Conservation (phyloP, 2,113 vertebrate genomes). For the Oncorhynchus gorbuscha region DNA sequence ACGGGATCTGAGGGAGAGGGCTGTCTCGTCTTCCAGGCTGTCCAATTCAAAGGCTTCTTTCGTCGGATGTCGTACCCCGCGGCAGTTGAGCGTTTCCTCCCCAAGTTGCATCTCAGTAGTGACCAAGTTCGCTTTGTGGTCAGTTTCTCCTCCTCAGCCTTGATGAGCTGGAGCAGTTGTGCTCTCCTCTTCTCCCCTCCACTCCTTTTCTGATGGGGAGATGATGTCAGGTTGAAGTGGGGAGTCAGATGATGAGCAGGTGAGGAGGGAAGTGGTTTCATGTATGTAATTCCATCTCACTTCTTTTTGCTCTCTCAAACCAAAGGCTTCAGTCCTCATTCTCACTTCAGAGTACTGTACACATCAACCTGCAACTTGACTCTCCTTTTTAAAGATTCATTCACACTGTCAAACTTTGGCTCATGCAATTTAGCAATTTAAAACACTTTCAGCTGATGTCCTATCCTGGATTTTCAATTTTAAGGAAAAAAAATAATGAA, state of each 20-base stretch:
- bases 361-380: conserved; percentile 3
- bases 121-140: conserved; percentile 75
- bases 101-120: conserved; percentile 79
- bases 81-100: conserved; percentile 74
- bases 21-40: conserved; percentile 72
- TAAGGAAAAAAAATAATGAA: conserved; percentile 19
- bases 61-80: conserved; percentile 69
- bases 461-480: conserved; percentile 27
- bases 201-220: conserved; percentile 41
- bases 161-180: conserved; percentile 43
- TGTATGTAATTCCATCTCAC: conserved; percentile 38
- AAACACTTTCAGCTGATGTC: conserved; percentile 31
- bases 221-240: conserved; percentile 65
- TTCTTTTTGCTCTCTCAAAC: conserved; percentile 20
- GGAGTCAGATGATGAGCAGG: conserved; percentile 56
- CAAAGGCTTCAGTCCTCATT: conserved; percentile 18
- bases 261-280: conserved; percentile 54
- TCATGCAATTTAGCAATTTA: conserved; percentile 4
- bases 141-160: conserved; percentile 76
- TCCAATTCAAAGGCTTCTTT: conserved; percentile 63
- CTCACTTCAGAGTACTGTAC: background rate
- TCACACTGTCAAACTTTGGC: conserved; percentile 49
- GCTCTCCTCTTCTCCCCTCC: conserved; percentile 24
- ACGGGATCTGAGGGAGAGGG: conserved; percentile 69
- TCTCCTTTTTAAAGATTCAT: conserved; percentile 5